Evolutionary conservation across 2,888 invertebrate genomes (phyloP).

Genomic region (Pegoplata infirma): DNA sequence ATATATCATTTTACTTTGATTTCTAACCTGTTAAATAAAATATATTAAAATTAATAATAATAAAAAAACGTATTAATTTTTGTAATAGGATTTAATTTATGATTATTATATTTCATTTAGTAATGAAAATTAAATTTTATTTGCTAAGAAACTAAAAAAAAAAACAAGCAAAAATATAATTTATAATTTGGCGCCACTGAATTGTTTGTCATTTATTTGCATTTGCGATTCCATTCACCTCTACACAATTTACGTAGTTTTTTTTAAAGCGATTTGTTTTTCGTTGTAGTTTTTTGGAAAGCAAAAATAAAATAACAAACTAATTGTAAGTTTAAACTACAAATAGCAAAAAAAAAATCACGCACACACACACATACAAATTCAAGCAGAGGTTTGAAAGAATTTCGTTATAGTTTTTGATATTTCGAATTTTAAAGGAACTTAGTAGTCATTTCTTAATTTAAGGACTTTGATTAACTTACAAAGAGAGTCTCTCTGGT

Average conservation of each 20-base stretch:
- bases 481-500: too few species aligned
- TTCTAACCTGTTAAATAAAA: too few species aligned
- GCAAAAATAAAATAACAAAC: constrained; percentile 36
- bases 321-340: constrained; percentile 50
- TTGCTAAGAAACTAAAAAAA: too few species aligned
- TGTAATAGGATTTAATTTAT: too few species aligned
- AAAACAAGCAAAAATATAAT: constrained; percentile 6
- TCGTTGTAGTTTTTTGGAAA: constrained; percentile 23
- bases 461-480: too few species aligned
- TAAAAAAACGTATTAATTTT: too few species aligned
- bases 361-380: constrained; percentile 2
- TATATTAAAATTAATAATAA: too few species aligned
- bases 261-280: constrained; percentile 21
- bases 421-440: not conserved
- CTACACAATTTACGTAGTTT: constrained; percentile 1
- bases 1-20: too few species aligned
- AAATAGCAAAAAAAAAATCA: constrained; percentile 36
- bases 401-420: not conserved
- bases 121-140: too few species aligned
- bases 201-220: constrained; percentile 54
- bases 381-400: not conserved
- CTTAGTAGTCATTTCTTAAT: too few species aligned
- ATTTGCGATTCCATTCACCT: constrained; percentile 56
- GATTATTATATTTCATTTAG: too few species aligned
- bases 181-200: constrained; percentile 55